phyloP scores from a whole-genome alignment of 1,140 invertebrate genomes.

The Diachasmimorpha longicaudata region DNA sequence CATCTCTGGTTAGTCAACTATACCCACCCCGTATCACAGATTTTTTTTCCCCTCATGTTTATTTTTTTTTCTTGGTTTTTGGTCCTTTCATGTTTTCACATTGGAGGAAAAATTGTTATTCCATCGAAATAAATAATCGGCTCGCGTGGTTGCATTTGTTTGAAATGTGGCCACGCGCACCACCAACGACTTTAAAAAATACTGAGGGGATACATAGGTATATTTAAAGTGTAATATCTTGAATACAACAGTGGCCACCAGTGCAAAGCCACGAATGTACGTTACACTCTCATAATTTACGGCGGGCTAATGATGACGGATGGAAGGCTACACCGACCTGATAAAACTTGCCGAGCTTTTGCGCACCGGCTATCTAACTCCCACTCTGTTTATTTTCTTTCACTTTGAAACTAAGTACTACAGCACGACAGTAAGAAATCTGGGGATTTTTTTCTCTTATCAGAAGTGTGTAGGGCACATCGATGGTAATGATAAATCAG shows the following conservation, averaged over 20 bases:
- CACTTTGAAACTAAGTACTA: neutral
- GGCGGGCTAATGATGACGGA: conserved; percentile 38
- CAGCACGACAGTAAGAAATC: neutral
- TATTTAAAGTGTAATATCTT: neutral
- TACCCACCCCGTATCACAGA: neutral
- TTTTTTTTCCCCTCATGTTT: neutral
- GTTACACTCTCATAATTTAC: conserved; percentile 32
- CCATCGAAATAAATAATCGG: conserved; percentile 25
- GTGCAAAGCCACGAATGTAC: conserved; percentile 16
- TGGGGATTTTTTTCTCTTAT: neutral
- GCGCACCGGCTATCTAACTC: conserved; percentile 6
- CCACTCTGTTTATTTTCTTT: neutral
- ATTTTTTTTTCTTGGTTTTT: neutral
- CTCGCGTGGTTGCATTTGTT: conserved; percentile 24
- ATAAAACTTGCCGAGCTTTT: conserved; percentile 31
- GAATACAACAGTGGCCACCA: neutral
- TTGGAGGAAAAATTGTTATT: neutral
- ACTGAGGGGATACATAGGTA: neutral
- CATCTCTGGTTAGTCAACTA: neutral
- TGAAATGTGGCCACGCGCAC: conserved; percentile 17
- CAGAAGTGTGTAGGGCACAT: neutral
- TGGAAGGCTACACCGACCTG: conserved; percentile 24
- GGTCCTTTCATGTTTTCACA: neutral
- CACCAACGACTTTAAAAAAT: conserved; percentile 7
- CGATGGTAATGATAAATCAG: neutral